Conservation (phyloP, 2,797 vertebrate species). For the Micromesistius poutassou region DNA sequence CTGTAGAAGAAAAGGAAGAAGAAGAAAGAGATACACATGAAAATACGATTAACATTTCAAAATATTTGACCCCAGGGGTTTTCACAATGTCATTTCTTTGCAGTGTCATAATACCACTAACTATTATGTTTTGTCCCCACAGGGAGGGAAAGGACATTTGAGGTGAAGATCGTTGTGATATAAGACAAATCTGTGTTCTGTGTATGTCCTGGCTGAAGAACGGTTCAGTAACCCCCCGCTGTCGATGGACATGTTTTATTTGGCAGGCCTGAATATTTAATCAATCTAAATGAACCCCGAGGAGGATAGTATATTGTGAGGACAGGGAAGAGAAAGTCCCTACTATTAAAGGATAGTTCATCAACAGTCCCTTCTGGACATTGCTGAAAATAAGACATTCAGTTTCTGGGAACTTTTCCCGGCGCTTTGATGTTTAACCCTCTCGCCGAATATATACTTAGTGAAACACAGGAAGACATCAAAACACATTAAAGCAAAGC, state of each 20-base stretch:
- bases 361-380: slow-evolving; percentile 58
- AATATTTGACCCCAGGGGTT: slow-evolving; percentile 18
- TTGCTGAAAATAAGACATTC: slow-evolving; percentile 52
- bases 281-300: slow-evolving; percentile 19
- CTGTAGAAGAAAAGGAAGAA: slow-evolving; percentile 64
- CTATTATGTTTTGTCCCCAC: background rate
- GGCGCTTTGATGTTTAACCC: slow-evolving; percentile 58
- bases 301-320: slow-evolving; percentile 6
- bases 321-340: slow-evolving; percentile 13
- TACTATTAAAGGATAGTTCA: slow-evolving; percentile 32
- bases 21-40: slow-evolving; percentile 9
- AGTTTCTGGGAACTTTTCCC: slow-evolving; percentile 48
- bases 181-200: background rate
- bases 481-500: slow-evolving; percentile 20
- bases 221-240: slow-evolving; percentile 8
- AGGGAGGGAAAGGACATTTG: background rate
- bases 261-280: slow-evolving; percentile 14
- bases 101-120: background rate
- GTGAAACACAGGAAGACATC: slow-evolving; percentile 43
- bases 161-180: background rate
- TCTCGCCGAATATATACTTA: slow-evolving; percentile 35
- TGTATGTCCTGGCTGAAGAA: background rate
- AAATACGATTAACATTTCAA: slow-evolving; percentile 49
- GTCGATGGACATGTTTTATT: slow-evolving; percentile 3
- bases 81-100: background rate